phyloP scores from a whole-genome alignment of 2,888 invertebrate genomes.

The Anarsia innoxiella region DNA sequence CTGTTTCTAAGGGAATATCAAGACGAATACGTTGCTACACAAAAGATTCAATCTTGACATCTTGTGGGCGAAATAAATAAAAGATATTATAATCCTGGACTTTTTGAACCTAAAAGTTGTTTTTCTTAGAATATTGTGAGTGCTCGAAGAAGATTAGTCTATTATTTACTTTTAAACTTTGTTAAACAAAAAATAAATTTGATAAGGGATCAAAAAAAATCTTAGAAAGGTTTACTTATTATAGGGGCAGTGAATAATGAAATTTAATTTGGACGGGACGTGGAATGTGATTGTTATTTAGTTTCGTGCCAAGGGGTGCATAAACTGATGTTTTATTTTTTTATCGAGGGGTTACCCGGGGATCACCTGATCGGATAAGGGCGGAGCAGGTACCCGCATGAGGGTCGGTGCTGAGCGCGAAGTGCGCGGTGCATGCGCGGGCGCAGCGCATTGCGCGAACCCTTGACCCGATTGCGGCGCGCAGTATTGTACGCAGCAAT shows the following conservation, averaged over 20 bases:
- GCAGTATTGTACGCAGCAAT: conserved; percentile 71
- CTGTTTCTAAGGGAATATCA: conserved; percentile 49
- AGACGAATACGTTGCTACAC: too few species aligned
- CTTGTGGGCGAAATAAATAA: conserved; percentile 28
- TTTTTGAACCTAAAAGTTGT: too few species aligned
- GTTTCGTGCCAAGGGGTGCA: conserved; percentile 49
- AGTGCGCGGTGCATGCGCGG: conserved; percentile 27
- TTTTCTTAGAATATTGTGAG: too few species aligned
- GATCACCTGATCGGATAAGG: conserved; percentile 59
- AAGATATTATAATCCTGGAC: too few species aligned
- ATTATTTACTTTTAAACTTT: too few species aligned
- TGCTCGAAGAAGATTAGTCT: too few species aligned
- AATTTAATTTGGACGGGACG: conserved; percentile 38
- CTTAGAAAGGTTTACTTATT: conserved; percentile 42
- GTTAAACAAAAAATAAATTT: conserved; percentile 6
- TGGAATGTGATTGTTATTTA: conserved; percentile 46
- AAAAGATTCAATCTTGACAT: too few species aligned
- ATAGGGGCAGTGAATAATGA: conserved; percentile 59
- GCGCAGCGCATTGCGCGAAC: conserved; percentile 35
- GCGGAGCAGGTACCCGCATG: conserved; percentile 54
- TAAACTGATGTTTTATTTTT: conserved; percentile 34
- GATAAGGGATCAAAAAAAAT: conserved; percentile 43
- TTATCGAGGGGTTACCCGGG: conserved; percentile 31
- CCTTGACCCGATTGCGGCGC: conserved; percentile 69
- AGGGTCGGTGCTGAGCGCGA: conserved; percentile 16